Evolutionary conservation across 2,888 invertebrate species (phyloP), one percentile per base, ranked within the genome.

Genomic region (Pristionchus japonicus): DNA sequence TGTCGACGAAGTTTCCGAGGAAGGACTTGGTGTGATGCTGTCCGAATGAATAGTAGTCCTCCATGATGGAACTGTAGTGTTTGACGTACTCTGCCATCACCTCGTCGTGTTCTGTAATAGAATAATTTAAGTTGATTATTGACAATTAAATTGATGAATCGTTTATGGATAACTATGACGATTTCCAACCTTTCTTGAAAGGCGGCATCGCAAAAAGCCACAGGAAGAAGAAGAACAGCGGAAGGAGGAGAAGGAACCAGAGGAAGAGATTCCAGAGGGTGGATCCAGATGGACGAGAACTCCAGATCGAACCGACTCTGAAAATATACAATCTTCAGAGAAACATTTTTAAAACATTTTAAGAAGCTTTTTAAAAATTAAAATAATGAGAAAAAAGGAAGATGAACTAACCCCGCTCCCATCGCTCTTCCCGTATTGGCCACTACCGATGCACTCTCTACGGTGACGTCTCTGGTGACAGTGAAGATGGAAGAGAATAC

Each of bases 1-100:
- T 52, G 31, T 83, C 82, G 3, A 83, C 37, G 13, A 27, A 27
- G 34, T 34, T 34, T 1, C 40, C 86, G 34, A 86, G 6, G 67
- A 86, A 49, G 0, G 86, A 70, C n/a, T 70, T 86, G 1, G 86
- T 57, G 70, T 70, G 70, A 15, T 86, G 47, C 23, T 70, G 67
- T 6, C 86, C 86, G 17, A 49, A 70, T 17, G 86, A 23, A n/a
- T 86, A 86, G 49, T 86, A 86, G 34, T 86, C 86, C 49, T 86
- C 86, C 70, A 70, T 47, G 70, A 86, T 86, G 15, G 86, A 70
- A 47, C 34, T 67, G n/a, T 31, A 70, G 86, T 86, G 86, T 34
- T 86, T 86, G 6, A 70, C 49, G 49, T 86, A 86, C n/a, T 70
- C 70, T 17, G 27, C 49, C 15, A 86, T 70, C 17, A 40, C 34